Evolutionary conservation across 2,113 vertebrate genomes (phyloP), one percentile per base, ranked within the genome.

Genomic region (Sapayoa aenigma): DNA sequence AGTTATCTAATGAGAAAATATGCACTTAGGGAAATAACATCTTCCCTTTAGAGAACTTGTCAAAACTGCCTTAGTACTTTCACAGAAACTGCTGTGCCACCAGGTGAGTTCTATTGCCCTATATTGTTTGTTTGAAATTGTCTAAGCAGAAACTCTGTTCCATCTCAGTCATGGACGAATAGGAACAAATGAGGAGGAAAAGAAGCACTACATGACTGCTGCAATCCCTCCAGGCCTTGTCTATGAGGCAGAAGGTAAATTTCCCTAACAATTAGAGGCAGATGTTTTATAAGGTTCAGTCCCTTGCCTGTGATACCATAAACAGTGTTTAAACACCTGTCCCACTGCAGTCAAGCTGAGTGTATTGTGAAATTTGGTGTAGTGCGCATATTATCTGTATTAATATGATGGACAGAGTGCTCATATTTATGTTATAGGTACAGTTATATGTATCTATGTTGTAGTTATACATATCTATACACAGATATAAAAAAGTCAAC

Each of bases 21-120:
- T 5, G 1, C 7, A 14, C 16, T 4, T 25, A 63, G 18, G 17
- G 7, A 87, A 37, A 47, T 1, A 58, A 3, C 5, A 42, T 3
- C 5, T 82, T 84, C 35, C 12, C 5, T 47, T 30, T n/a, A 12
- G 22, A 47, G 25, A 78, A 82, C 67, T 65, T 12, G 30, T 53
- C 25, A 58, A 84, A 87, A 62, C 12, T 55, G 18, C 7, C 22
- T 60, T 23, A 30, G 3, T n/a, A 27, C 46, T 78, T 89, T 67
- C 18, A 78, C 1, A 1, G 25, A 63, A 84, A 49, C 17, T 30
- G 58, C 9, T 50, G 41, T 77, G 55, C 47, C 35, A 87, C 19
- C 13, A 37, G 19, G 42, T 60, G 31, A 68, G 5, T 3, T 30
- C 11, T 5, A 31, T 4, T 41, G 35, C 44, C 12, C 44, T 49